Base-by-base conservation (phyloP, 2,888 invertebrate genomes). In the Cerastis leucographa region DNA sequence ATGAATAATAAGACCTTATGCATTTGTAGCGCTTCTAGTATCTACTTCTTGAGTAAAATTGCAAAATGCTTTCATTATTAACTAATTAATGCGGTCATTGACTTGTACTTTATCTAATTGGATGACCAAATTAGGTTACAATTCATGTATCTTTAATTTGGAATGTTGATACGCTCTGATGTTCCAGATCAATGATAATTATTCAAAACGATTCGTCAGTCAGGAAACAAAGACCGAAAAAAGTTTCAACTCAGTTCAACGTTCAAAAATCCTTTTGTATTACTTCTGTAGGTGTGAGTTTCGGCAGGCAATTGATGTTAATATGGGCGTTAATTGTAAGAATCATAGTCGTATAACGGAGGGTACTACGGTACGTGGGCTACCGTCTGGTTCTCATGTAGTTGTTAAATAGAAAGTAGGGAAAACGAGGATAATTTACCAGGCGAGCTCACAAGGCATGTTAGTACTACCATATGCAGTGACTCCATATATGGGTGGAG, bases 381-480 rank as follows among this genome's bases (percentile, higher is more conserved):
- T 73, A 78, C 67, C 70, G 70, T 73, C 61, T 78, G 64, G 74
- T 87, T 88, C 86, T 86, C 89, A 71, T 83, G 70, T 79, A 83
- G 83, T 85, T 85, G 85, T 84, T 88, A 88, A 87, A 81, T 91
- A 92, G 93, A 95, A 95, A 95, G 94, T 90, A 85, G 88, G 90
- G 90, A 92, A 92, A 93, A 90, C 85, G 89, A 89, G 91, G 91
- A 90, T 91, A 90, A 90, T 90, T 89, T 88, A 91, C 87, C 81
- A 79, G 89, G 86, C 88, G 86, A 78, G 74, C 71, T 85, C 85
- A 78, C 71, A 70, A 76, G 82, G 72, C 77, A 87, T 90, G 91
- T 91, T 90, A 89, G 89, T 87, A 87, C 88, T 87, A 85, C 94
- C 92, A 90, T 94, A 92, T 89, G 89, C 83, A 90, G 92, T 80